Evolutionary conservation across 1,140 invertebrate species (phyloP).

Genomic region (Pseudomyrmex cubaensis): DNA sequence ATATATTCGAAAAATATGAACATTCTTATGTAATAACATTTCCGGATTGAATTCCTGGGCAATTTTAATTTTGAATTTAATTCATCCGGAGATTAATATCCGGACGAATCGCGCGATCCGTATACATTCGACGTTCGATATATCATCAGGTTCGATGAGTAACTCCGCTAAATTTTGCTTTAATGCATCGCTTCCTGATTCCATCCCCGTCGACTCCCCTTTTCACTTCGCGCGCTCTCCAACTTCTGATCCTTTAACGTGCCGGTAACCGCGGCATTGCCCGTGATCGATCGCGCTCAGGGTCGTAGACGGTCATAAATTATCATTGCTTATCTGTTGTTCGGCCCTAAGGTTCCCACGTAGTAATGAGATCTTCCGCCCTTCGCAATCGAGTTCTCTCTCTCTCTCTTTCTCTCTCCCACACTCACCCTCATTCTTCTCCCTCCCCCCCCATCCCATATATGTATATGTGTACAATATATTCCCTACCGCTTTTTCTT

Average conservation of each 20-base stretch:
- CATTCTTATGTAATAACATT: too few relatives aligned
- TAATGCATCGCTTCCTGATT: neutral
- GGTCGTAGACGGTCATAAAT: constrained; percentile 70
- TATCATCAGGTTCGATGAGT: neutral
- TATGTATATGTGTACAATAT: too few relatives aligned
- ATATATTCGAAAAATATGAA: neutral
- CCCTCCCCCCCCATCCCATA: too few relatives aligned
- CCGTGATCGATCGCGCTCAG: constrained; percentile 69
- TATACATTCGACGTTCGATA: neutral
- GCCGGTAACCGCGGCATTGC: constrained; percentile 48
- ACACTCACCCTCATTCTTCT: neutral
- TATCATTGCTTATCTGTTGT: constrained; percentile 70
- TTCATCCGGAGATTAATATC: too few relatives aligned
- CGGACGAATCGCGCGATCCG: neutral
- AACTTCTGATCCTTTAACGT: constrained; percentile 44
- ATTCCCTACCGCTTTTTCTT: constrained; percentile 45
- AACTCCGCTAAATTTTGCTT: neutral
- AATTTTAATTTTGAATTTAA: too few relatives aligned
- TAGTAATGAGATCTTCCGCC: constrained; percentile 67
- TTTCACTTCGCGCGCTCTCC: neutral
- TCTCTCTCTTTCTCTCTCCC: neutral
- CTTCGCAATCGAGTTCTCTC: constrained; percentile 21
- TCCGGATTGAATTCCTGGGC: too few relatives aligned
- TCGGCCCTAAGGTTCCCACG: constrained; percentile 68
- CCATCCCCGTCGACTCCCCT: neutral